These are phyloP conservation scores for Micronycteris hirsuta DNA, from an alignment of 2,113 vertebrate species.

Conservation along the genomic window DNA sequence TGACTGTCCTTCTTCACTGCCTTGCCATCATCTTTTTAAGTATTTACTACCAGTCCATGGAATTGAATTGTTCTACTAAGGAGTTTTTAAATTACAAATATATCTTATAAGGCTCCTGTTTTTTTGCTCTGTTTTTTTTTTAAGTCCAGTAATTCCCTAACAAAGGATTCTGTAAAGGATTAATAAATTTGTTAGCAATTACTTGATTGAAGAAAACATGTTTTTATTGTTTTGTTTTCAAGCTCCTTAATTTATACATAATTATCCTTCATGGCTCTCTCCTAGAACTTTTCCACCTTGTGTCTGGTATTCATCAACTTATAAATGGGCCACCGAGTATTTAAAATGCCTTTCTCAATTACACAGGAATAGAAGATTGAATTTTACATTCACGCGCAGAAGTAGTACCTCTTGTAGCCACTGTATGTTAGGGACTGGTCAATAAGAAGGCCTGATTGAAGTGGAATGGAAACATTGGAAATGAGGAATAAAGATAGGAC, in stretches of 20 bases:
- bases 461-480: background rate
- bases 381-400: slow-evolving; percentile 3
- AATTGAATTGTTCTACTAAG: background rate
- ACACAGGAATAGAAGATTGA: background rate
- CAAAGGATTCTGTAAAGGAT: background rate
- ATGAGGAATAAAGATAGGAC: background rate
- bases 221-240: background rate
- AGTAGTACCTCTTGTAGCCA: background rate
- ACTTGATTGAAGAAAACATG: background rate
- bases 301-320: background rate
- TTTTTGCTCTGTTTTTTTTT: background rate
- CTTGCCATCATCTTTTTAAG: background rate
- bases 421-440: background rate
- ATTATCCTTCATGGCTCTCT: background rate
- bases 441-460: background rate
- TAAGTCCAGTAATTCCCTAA: background rate
- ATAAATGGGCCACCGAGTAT: background rate
- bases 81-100: background rate
- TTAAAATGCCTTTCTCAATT: background rate
- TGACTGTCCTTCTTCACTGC: background rate
- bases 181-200: background rate
- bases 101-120: background rate
- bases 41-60: background rate
- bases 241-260: background rate
- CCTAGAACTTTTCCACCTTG: background rate